Conservation (phyloP, 2,797 vertebrate genomes). For the Pantherophis alleghaniensis region DNA sequence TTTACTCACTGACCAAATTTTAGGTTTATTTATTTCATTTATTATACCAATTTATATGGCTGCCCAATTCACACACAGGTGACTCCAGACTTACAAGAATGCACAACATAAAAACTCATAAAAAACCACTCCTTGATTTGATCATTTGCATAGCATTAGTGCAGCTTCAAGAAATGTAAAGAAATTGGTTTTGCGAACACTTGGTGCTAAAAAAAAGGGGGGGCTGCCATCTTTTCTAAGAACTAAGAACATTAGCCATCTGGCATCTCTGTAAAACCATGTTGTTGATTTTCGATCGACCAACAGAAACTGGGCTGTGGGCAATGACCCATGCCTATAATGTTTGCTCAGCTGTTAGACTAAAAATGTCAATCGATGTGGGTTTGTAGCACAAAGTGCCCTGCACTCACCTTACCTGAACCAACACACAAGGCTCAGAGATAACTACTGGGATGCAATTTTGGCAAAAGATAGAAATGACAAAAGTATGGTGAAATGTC, state of each 20-base stretch:
- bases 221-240: conserved; percentile 34
- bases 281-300: conserved; percentile 44
- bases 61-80: not conserved
- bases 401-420: conserved; percentile 44
- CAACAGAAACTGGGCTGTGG: conserved; percentile 22
- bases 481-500: not conserved
- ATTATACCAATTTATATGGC: not conserved
- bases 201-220: not conserved
- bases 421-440: conserved; percentile 27
- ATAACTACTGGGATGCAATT: conserved; percentile 19
- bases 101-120: not conserved
- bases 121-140: not conserved
- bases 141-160: no score
- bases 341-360: conserved; percentile 71
- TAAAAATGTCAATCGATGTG: conserved; percentile 42
- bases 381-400: conserved; percentile 21
- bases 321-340: conserved; percentile 43
- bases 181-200: not conserved
- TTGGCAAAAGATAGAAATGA: not conserved
- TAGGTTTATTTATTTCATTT: not conserved
- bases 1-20: not conserved
- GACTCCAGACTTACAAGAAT: not conserved
- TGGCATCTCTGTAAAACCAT: conserved; percentile 5
- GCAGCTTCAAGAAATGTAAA: not conserved
- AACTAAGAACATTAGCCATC: not conserved